Evolutionary conservation across 2,888 invertebrate genomes (phyloP).

Genomic region (Cephus pulcher): DNA sequence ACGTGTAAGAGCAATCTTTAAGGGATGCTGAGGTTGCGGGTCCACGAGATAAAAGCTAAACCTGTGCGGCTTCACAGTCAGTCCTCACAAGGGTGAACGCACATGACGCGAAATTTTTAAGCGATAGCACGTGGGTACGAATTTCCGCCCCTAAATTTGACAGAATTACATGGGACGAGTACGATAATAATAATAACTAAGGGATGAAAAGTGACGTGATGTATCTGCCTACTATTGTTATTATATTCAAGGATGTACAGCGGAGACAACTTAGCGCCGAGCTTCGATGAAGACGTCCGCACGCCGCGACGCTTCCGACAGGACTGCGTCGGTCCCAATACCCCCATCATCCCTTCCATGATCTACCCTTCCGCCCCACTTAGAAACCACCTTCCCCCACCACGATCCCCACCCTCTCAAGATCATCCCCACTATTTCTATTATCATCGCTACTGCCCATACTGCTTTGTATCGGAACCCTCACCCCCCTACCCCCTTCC

Average conservation of each 20-base stretch:
- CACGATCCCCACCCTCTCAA: conserved; percentile 14
- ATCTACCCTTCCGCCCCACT: conserved; percentile 22
- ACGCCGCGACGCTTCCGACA: conserved; percentile 64
- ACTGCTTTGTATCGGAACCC: conserved; percentile 9
- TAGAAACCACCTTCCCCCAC: conserved; percentile 12
- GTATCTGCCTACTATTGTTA: not conserved
- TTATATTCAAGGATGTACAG: conserved; percentile 50
- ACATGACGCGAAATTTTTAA: not conserved
- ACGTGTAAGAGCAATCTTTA: not conserved
- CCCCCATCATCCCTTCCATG: conserved; percentile 34
- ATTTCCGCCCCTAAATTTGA: not conserved
- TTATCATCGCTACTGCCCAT: conserved; percentile 10
- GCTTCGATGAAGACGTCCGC: conserved; percentile 58
- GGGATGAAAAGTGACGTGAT: not conserved
- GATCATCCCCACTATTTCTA: not conserved
- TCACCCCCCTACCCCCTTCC: conserved; percentile 9
- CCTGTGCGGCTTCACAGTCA: not conserved
- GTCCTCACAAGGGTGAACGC: not conserved
- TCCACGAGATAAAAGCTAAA: not conserved
- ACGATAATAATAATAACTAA: not conserved
- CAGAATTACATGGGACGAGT: not conserved
- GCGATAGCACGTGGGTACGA: not conserved
- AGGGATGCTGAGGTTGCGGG: not conserved
- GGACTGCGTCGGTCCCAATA: conserved; percentile 58
- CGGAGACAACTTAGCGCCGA: conserved; percentile 52